Percentiles rank a stretch among this genome's conserved stretches.
phyloP scores from a whole-genome alignment of 2,888 invertebrate genomes.

The Nebria brevicollis region DNA sequence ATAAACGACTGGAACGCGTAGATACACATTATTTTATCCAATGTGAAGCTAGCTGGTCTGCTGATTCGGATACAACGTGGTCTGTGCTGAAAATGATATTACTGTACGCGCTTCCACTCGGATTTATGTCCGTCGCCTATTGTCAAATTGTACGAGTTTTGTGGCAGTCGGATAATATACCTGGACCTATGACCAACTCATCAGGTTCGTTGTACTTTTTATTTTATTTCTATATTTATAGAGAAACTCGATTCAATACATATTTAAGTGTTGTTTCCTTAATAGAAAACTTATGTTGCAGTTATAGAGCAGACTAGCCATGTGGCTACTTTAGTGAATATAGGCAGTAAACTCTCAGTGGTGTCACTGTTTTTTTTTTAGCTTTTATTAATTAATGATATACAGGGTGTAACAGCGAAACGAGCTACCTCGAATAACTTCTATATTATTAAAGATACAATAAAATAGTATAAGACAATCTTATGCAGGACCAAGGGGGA shows the following conservation, averaged over 20 bases:
- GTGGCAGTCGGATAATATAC: slow-evolving; percentile 82
- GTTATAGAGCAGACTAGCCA: no score
- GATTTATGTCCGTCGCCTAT: slow-evolving; percentile 86
- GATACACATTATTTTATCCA: slow-evolving; percentile 68
- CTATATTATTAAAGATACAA: no score
- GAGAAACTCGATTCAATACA: no score
- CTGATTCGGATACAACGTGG: slow-evolving; percentile 74
- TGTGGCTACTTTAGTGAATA: no score
- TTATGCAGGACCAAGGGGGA: no score
- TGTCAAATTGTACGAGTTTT: slow-evolving; percentile 84
- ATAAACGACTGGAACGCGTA: slow-evolving; percentile 61
- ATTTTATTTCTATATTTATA: background rate
- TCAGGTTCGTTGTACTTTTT: slow-evolving; percentile 21
- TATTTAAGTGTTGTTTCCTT: no score
- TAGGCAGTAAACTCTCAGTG: background rate
- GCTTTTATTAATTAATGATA: no score
- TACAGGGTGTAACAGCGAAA: no score
- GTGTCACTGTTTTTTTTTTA: background rate
- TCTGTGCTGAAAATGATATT: slow-evolving; percentile 75
- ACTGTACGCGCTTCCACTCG: slow-evolving; percentile 82
- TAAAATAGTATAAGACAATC: no score
- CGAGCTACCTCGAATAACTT: no score
- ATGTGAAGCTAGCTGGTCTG: slow-evolving; percentile 78
- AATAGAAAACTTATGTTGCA: no score
- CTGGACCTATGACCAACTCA: slow-evolving; percentile 67